These are phyloP conservation scores for Otocyon megalotis DNA, from an alignment of 2,113 vertebrate species.

Conservation along the genomic window DNA sequence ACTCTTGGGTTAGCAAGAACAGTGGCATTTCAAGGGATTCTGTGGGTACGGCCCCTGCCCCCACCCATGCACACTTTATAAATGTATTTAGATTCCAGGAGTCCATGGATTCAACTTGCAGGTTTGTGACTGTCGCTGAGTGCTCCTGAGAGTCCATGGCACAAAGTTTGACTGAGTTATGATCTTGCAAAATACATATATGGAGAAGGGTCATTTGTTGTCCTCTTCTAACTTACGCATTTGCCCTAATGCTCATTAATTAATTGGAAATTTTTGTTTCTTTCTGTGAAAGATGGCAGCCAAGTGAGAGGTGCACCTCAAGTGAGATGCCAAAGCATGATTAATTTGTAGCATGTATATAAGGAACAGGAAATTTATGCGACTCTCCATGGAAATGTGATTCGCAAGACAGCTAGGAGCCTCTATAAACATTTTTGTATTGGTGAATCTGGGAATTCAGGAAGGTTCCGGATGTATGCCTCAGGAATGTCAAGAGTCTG, in stretches of 20 bases:
- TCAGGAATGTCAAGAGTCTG: conserved; percentile 75
- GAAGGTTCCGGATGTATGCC: conserved; percentile 73
- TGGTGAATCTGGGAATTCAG: conserved; percentile 72
- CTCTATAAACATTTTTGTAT: conserved; percentile 77
- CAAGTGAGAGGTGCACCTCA: neutral
- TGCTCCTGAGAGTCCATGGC: neutral
- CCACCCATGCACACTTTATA: neutral
- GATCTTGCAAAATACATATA: neutral
- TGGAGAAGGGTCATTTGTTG: neutral
- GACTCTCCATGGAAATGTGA: conserved; percentile 67
- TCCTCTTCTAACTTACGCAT: neutral
- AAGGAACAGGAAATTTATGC: conserved; percentile 34
- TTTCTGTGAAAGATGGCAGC: neutral
- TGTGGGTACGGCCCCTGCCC: no score
- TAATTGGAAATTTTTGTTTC: neutral
- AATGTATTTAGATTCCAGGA: neutral
- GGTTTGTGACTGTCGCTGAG: neutral
- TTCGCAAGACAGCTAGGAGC: conserved; percentile 59
- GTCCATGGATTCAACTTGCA: neutral
- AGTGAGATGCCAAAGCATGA: neutral
- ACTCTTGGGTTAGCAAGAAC: neutral
- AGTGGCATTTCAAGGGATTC: neutral
- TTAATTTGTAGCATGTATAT: neutral
- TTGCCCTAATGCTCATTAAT: neutral
- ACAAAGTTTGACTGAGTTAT: neutral